Evolutionary conservation across 2,888 invertebrate genomes (phyloP).

Genomic region (Aquatica leii): DNA sequence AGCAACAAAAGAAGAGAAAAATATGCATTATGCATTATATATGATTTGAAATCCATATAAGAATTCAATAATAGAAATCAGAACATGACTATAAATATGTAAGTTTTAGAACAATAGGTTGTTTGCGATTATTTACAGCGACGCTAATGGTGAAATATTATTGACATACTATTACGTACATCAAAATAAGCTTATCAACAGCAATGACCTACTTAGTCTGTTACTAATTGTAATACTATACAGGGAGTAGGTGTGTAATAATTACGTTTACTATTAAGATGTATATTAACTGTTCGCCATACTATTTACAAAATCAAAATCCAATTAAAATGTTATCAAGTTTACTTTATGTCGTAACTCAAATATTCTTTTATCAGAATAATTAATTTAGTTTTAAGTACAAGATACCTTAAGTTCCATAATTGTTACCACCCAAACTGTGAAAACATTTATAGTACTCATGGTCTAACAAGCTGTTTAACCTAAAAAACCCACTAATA

Average conservation of each 20-base stretch:
- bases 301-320: not conserved
- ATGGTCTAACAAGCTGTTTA: too few relatives aligned
- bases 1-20: not conserved
- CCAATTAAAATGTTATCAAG: constrained; percentile 7
- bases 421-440: not conserved
- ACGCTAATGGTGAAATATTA: constrained; percentile 12
- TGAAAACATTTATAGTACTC: too few relatives aligned
- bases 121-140: constrained; percentile 19
- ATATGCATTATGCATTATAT: not conserved
- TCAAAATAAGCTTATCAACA: constrained; percentile 31
- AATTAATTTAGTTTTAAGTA: not conserved
- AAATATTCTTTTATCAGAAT: constrained; percentile 9
- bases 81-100: constrained; percentile 8
- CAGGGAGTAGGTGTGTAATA: not conserved
- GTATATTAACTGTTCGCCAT: not conserved
- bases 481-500: too few relatives aligned
- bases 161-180: constrained; percentile 16
- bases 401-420: not conserved
- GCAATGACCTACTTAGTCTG: constrained; percentile 29
- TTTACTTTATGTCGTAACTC: constrained; percentile 3
- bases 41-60: not conserved
- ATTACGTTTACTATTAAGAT: not conserved
- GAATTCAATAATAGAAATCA: not conserved
- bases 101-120: constrained; percentile 24
- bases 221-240: not conserved